A percentile compares a stretch with the other conserved stretches of the same genome.
These are phyloP conservation scores for Magallana gigas DNA, from an alignment of 1,140 invertebrate genomes.

Conservation along the genomic window DNA sequence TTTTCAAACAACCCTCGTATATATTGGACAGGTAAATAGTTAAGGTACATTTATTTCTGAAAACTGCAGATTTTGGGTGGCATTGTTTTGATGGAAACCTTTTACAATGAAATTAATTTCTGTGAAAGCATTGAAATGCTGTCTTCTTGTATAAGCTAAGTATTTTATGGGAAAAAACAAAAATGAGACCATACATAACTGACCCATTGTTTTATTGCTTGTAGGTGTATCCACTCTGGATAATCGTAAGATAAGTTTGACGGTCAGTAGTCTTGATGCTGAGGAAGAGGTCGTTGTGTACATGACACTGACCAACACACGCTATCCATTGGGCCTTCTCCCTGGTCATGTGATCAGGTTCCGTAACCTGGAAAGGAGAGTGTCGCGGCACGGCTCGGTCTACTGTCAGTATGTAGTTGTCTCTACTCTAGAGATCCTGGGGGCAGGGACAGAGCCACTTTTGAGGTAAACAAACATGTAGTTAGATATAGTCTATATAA, in stretches of 20 bases:
- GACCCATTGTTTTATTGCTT: neutral
- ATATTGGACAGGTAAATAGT: no score
- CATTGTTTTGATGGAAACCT: no score
- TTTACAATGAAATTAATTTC: no score
- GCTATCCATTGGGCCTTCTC: slow-evolving; percentile 44
- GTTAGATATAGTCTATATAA: no score
- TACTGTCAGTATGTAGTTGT: slow-evolving; percentile 49
- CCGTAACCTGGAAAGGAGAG: slow-evolving; percentile 26
- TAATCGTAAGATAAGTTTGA: neutral
- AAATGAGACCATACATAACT: no score
- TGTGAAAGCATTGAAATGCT: no score
- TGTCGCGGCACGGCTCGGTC: slow-evolving; percentile 1
- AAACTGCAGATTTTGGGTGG: no score
- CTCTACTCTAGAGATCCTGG: slow-evolving; percentile 30
- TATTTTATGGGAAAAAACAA: no score
- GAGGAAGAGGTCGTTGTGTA: slow-evolving; percentile 35
- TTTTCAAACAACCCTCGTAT: no score
- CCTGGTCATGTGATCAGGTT: slow-evolving; percentile 47
- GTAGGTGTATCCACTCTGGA: slow-evolving; percentile 29
- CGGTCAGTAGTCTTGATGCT: neutral
- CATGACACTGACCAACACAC: slow-evolving; percentile 40
- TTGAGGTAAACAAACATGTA: neutral
- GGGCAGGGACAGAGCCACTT: neutral
- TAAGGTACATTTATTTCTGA: no score
- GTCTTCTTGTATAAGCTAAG: no score